phyloP scores from a whole-genome alignment of 2,797 vertebrate genomes.

The Chloroceryle amazona region DNA sequence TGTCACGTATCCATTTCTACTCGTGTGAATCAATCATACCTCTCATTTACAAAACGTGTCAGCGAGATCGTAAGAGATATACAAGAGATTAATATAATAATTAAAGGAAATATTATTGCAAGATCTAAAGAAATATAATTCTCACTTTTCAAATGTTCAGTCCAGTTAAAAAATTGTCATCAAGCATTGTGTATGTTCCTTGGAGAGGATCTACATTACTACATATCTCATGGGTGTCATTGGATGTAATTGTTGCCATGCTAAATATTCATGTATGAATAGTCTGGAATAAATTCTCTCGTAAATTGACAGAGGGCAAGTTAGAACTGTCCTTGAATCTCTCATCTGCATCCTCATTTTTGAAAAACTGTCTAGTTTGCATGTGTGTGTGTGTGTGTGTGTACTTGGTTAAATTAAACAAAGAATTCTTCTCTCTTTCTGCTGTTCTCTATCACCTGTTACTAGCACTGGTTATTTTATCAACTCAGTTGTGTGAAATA shows the following conservation, averaged over 20 bases:
- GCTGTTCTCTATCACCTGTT: neutral
- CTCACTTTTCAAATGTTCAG: constrained; percentile 36
- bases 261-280: constrained; percentile 83
- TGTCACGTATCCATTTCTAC: constrained; percentile 63
- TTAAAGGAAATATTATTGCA: neutral
- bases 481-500: neutral
- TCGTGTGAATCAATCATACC: constrained; percentile 49
- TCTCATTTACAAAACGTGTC: constrained; percentile 37
- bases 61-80: neutral
- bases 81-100: constrained; percentile 25
- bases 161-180: constrained; percentile 49
- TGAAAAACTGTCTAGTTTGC: constrained; percentile 75
- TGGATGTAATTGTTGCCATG: constrained; percentile 79
- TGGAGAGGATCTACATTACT: constrained; percentile 49
- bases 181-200: neutral
- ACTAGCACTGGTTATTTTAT: constrained; percentile 2
- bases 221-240: constrained; percentile 72
- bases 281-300: constrained; percentile 78
- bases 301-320: constrained; percentile 82
- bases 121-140: neutral
- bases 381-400: neutral
- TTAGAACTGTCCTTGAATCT: constrained; percentile 80
- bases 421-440: neutral
- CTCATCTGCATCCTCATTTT: constrained; percentile 78
- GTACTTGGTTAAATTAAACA: constrained; percentile 56